Percentiles rank a stretch among this genome's conserved stretches.
Evolutionary conservation across 2,888 invertebrate species (phyloP).

Genomic region (Aspidiotus destructor): DNA sequence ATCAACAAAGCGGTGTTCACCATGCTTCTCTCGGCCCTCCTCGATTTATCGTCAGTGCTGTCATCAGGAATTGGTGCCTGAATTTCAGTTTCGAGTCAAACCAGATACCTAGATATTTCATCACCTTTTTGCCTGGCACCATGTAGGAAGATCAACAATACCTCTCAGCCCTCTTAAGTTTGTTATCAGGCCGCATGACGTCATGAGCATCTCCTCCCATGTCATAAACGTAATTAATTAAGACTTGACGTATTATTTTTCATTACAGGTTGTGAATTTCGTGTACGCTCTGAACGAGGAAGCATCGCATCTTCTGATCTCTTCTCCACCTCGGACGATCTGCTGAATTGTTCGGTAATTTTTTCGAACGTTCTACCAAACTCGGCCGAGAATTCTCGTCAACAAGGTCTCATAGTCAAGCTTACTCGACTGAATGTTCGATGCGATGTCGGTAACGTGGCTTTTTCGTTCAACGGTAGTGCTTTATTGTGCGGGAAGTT

Average conservation of each 20-base stretch:
- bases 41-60: too few relatives aligned
- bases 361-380: slow-evolving; percentile 7
- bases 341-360: slow-evolving; percentile 9
- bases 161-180: too few relatives aligned
- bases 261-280: slow-evolving; percentile 22
- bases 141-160: too few relatives aligned
- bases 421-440: slow-evolving; percentile 60
- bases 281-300: slow-evolving; percentile 8
- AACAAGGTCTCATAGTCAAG: slow-evolving; percentile 50
- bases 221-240: too few relatives aligned
- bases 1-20: too few relatives aligned
- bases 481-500: slow-evolving; percentile 55
- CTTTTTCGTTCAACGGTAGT: slow-evolving; percentile 45
- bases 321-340: background rate
- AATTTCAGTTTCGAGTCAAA: too few relatives aligned
- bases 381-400: slow-evolving; percentile 1
- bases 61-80: too few relatives aligned
- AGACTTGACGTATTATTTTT: background rate
- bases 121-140: too few relatives aligned
- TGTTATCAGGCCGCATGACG: too few relatives aligned
- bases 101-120: too few relatives aligned
- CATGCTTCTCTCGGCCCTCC: too few relatives aligned
- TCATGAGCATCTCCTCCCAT: too few relatives aligned
- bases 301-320: slow-evolving; percentile 22
- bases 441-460: slow-evolving; percentile 52